Evolutionary conservation across 2,888 invertebrate genomes (phyloP).

Genomic region (Dasypogon diadema): DNA sequence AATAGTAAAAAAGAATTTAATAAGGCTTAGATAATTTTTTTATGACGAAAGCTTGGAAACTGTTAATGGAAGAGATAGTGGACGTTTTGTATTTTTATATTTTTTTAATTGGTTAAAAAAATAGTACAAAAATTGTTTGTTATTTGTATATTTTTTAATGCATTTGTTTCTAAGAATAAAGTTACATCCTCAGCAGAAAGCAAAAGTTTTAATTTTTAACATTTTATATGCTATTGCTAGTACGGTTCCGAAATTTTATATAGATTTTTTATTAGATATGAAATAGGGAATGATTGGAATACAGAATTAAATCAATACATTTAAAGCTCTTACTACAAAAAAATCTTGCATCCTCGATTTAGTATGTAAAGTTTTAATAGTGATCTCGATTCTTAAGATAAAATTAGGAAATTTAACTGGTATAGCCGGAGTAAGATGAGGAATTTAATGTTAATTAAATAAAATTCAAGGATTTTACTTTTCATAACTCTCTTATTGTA

Average conservation of each 20-base stretch:
- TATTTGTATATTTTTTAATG: slow-evolving; percentile 6
- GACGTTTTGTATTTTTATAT: slow-evolving; percentile 40
- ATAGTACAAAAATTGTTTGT: slow-evolving; percentile 43
- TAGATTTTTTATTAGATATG: not conserved
- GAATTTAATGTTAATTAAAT: too few relatives aligned
- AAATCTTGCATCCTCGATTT: too few relatives aligned
- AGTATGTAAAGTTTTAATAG: too few relatives aligned
- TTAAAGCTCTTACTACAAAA: too few relatives aligned
- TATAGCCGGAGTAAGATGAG: too few relatives aligned
- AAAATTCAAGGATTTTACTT: too few relatives aligned
- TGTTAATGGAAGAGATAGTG: not conserved
- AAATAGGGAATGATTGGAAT: too few relatives aligned
- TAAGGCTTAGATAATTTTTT: not conserved
- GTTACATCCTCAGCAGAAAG: not conserved
- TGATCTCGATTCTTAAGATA: not conserved
- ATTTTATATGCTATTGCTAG: not conserved
- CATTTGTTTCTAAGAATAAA: not conserved
- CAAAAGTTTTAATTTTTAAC: not conserved
- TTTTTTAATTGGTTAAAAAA: slow-evolving; percentile 36
- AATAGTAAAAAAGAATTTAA: not conserved
- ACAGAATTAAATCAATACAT: too few relatives aligned
- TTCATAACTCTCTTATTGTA: too few relatives aligned
- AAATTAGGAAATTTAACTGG: not conserved
- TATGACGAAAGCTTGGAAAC: not conserved
- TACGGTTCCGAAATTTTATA: not conserved